Percentiles rank a stretch among this genome's conserved stretches.
Evolutionary conservation across 2,888 invertebrate genomes (phyloP).

Genomic region (Ophonus ardosiacus): DNA sequence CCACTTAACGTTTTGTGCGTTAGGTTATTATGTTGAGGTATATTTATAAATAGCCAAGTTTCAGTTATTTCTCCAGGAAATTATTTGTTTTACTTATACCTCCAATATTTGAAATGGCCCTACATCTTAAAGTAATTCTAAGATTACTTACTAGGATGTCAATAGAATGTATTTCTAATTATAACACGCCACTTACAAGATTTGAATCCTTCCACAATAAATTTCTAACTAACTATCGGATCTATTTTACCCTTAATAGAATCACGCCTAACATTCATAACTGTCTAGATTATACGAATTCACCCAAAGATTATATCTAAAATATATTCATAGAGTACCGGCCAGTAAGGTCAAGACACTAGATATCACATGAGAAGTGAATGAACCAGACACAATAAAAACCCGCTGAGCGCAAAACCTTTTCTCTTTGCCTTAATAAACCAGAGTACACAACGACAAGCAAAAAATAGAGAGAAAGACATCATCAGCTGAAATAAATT

Average conservation of each 20-base stretch:
- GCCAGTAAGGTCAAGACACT: background rate
- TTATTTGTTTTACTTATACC: too few relatives aligned
- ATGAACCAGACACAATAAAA: constrained; percentile 24
- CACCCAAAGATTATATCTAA: background rate
- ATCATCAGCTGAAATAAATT: constrained; percentile 35
- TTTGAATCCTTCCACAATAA: background rate
- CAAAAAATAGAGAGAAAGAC: constrained; percentile 26
- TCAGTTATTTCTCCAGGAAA: too few relatives aligned
- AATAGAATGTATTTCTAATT: background rate
- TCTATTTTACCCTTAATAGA: background rate
- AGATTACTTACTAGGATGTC: background rate
- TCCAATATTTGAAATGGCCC: too few relatives aligned
- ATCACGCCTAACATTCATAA: background rate
- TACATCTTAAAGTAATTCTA: too few relatives aligned
- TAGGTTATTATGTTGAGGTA: too few relatives aligned
- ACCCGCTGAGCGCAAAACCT: background rate
- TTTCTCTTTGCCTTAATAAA: constrained; percentile 7
- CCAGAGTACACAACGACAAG: background rate
- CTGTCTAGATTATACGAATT: background rate
- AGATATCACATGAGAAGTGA: background rate
- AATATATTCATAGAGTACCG: background rate
- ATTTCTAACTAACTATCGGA: background rate
- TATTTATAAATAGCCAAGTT: too few relatives aligned
- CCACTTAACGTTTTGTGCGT: too few relatives aligned
- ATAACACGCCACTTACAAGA: background rate